Evolutionary conservation across 2,113 vertebrate species (phyloP), one percentile per base, ranked within the genome.

Genomic region (Stigmatopora argus): DNA sequence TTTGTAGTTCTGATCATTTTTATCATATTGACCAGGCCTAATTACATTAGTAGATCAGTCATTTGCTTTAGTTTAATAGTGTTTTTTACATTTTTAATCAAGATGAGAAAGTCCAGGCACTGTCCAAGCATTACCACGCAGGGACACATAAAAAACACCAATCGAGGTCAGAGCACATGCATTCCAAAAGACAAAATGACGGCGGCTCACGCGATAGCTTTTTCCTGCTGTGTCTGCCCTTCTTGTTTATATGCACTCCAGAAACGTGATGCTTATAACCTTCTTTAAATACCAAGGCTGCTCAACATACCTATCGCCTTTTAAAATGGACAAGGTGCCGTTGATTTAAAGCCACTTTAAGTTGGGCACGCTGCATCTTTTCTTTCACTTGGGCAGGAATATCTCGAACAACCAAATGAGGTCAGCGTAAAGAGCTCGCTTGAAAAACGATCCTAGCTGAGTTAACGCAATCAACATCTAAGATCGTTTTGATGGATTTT

Each of bases 41-140:
- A 31, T 31, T 31, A 31, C 26, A 31, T 3, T 31, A 31, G 1
- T 31, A 31, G 26, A 31, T 31, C 26, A 31, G 26, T 31, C 3
- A 31, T 31, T 31, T 31, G 26, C 26, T 31, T 31, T 31, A 31
- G 26, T 31, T 31, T 31, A 31, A 31, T 4, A 48, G 7, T 52
- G 13, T 55, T 55, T 55, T 55, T 55, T 26, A 1, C 56, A 53
- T 63, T 45, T 52, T n/a, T 52, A 34, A 49, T 67, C 57, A 55
- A 38, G 21, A 61, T 87, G 85, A 88, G 57, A 70, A 68, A 81
- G 63, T 71, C 84, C 87, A 87, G 84, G 60, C 80, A 69, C 67
- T 15, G 70, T 73, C 61, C 60, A 57, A 81, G 84, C 71, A 79
- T 83, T 80, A 82, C 72, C 67, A 73, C 81, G 13, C 52, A 5